Percentiles rank a stretch among this genome's conserved stretches.
Evolutionary conservation across 2,888 invertebrate species (phyloP).

Genomic region (Leucania comma): DNA sequence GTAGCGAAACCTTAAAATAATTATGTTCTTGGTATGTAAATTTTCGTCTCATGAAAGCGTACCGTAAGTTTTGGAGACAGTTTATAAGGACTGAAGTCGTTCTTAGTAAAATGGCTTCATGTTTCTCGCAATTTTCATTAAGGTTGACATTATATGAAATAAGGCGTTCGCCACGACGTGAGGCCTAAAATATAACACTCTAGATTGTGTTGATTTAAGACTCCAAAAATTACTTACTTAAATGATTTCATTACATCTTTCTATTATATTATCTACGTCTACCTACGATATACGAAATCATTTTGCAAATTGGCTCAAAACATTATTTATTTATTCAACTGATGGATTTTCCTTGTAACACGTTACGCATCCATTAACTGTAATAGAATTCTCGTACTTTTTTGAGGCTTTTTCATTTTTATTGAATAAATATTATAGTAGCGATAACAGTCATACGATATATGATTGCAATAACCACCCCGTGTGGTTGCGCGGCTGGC

Average conservation of each 20-base stretch:
- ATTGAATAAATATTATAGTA: constrained; percentile 18
- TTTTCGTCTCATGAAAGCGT: constrained; percentile 40
- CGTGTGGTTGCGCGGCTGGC: constrained; percentile 54
- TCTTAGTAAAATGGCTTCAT: constrained; percentile 37
- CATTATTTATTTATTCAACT: constrained; percentile 59
- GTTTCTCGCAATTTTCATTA: constrained; percentile 49
- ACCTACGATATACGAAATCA: constrained; percentile 18
- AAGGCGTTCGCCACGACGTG: constrained; percentile 10
- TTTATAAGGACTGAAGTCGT: constrained; percentile 36
- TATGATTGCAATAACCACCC: constrained; percentile 45
- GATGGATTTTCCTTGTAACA: constrained; percentile 64
- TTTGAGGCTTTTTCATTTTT: constrained; percentile 44
- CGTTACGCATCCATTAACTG: constrained; percentile 52
- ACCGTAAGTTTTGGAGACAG: constrained; percentile 41
- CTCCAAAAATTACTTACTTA: constrained; percentile 10
- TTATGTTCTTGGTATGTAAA: constrained; percentile 52
- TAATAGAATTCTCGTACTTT: constrained; percentile 45
- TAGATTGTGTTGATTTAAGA: constrained; percentile 23
- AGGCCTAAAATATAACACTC: constrained; percentile 1
- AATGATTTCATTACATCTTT: constrained; percentile 1
- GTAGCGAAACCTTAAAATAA: constrained; percentile 49
- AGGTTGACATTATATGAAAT: constrained; percentile 47
- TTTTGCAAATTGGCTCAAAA: constrained; percentile 34
- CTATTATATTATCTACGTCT: constrained; percentile 6
- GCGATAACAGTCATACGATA: constrained; percentile 1